These are phyloP conservation scores for Eleginops maclovinus DNA, from an alignment of 2,113 vertebrate species.

Conservation along the genomic window DNA sequence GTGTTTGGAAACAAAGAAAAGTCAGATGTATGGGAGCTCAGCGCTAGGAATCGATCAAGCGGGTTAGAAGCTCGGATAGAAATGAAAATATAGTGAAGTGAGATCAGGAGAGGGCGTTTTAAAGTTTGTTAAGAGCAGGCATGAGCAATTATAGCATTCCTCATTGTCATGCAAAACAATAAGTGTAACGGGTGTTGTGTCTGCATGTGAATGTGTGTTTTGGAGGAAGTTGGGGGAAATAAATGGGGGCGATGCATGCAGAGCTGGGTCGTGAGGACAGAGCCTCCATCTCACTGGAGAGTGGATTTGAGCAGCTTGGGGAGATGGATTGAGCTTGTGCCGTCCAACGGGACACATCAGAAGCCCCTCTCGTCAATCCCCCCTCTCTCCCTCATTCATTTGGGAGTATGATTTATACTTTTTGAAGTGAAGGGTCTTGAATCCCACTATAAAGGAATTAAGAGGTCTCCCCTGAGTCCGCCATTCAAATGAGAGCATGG, in stretches of 20 bases:
- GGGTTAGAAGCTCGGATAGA: slow-evolving; percentile 33
- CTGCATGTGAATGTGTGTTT: slow-evolving; percentile 30
- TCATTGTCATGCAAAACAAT: slow-evolving; percentile 10
- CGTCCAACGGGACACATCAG: slow-evolving; percentile 84
- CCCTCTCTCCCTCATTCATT: slow-evolving; percentile 82
- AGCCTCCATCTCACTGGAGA: slow-evolving; percentile 73
- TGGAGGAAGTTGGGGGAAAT: slow-evolving; percentile 45
- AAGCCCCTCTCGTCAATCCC: slow-evolving; percentile 79
- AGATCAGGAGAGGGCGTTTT: slow-evolving; percentile 24
- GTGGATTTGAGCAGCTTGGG: slow-evolving; percentile 80
- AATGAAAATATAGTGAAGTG: slow-evolving; percentile 43
- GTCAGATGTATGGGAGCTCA: slow-evolving; percentile 53
- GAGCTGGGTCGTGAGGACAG: slow-evolving; percentile 70
- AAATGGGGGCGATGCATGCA: slow-evolving; percentile 47
- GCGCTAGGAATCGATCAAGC: slow-evolving; percentile 49
- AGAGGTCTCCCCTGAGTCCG: slow-evolving; percentile 84
- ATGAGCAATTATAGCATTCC: background rate
- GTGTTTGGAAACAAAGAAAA: slow-evolving; percentile 72
- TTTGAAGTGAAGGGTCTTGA: slow-evolving; percentile 89
- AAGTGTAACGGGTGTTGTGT: slow-evolving; percentile 17
- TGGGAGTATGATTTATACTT: slow-evolving; percentile 90
- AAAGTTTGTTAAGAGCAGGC: slow-evolving; percentile 36
- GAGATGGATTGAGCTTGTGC: slow-evolving; percentile 75
- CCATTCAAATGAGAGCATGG: slow-evolving; percentile 89
- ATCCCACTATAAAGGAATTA: slow-evolving; percentile 89